Percentiles rank a stretch among this genome's conserved stretches.
Evolutionary conservation across 2,888 invertebrate species (phyloP).

Genomic region (Atherix ibis): DNA sequence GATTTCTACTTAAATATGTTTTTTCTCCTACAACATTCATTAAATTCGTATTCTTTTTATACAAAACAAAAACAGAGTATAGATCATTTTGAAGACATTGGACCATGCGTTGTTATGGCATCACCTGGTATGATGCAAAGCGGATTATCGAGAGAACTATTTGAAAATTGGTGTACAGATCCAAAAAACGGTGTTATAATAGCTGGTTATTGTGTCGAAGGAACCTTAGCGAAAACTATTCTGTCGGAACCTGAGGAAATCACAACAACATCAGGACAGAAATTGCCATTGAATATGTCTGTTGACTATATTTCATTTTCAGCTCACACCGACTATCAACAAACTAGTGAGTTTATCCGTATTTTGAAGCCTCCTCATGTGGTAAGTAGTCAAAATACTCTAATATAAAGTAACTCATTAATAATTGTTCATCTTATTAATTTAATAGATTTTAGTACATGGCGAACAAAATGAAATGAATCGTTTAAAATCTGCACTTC

Average conservation of each 20-base stretch:
- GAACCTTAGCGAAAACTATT: constrained; percentile 81
- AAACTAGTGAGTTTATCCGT: constrained; percentile 94
- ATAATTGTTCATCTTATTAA: not conserved
- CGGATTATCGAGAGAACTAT: constrained; percentile 89
- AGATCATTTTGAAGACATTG: constrained; percentile 98
- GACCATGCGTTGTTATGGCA: constrained; percentile 99
- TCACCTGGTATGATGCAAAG: constrained; percentile 99
- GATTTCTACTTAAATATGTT: not conserved
- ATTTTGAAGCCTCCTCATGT: constrained; percentile 91
- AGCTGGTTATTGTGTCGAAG: constrained; percentile 89
- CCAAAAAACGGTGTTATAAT: constrained; percentile 96
- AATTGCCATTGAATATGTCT: constrained; percentile 89
- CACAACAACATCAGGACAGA: constrained; percentile 86
- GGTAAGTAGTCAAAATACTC: constrained; percentile 33
- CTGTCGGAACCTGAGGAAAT: constrained; percentile 97
- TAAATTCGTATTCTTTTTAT: no score
- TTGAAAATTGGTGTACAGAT: constrained; percentile 98
- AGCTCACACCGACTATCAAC: constrained; percentile 95
- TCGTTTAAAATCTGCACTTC: constrained; percentile 82
- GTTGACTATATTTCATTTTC: constrained; percentile 99
- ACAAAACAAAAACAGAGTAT: constrained; percentile 60
- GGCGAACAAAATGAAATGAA: constrained; percentile 99
- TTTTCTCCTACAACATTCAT: not conserved
- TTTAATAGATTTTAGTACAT: constrained; percentile 69
- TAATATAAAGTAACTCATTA: no score